phyloP scores from a whole-genome alignment of 1,140 invertebrate genomes.

The Ceratosolen fusciceps region DNA sequence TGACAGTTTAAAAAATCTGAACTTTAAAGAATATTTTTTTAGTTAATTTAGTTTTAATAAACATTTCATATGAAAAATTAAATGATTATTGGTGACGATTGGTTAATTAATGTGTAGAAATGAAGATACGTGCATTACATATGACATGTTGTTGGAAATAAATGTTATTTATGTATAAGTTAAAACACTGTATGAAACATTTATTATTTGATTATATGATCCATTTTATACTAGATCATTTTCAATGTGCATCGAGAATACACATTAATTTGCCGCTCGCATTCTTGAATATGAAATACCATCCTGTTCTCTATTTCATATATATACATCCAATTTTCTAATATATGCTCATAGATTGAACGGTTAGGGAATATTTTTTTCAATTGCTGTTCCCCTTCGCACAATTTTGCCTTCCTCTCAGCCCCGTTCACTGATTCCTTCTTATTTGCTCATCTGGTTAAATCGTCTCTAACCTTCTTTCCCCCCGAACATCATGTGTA shows the following conservation, averaged over 20 bases:
- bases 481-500: neutral
- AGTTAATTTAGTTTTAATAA: no score
- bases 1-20: no score
- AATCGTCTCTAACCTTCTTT: neutral
- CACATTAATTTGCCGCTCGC: slow-evolving; percentile 23
- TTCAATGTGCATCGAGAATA: neutral
- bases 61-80: no score
- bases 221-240: neutral
- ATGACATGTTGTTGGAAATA: no score
- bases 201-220: neutral
- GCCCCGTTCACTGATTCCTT: no score
- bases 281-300: slow-evolving; percentile 15
- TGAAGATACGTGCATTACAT: no score
- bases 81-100: no score
- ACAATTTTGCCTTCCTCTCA: neutral
- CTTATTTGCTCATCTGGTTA: neutral
- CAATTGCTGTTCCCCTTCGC: neutral
- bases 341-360: neutral
- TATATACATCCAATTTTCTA: neutral
- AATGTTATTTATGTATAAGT: neutral
- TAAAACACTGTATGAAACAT: neutral
- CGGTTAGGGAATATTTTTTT: neutral
- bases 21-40: no score
- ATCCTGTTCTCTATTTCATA: slow-evolving; percentile 15
- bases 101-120: no score